These are phyloP conservation scores for Sarcophaga caerulescens DNA, from an alignment of 2,888 invertebrate species.

Conservation along the genomic window DNA sequence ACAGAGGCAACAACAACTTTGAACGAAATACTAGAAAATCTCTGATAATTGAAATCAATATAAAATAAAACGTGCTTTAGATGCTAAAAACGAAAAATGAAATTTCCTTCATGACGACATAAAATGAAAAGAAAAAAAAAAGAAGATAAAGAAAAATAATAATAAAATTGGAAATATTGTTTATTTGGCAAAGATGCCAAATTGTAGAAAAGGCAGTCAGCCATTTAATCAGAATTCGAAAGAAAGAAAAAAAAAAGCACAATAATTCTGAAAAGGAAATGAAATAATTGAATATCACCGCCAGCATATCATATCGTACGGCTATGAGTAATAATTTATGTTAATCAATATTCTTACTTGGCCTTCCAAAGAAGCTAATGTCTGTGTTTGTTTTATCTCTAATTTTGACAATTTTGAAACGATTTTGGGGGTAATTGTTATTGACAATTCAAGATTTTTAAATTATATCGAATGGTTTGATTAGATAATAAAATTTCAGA, in stretches of 20 bases:
- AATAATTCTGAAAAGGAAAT: constrained; percentile 32
- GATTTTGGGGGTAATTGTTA: too few relatives aligned
- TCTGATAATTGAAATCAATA: constrained; percentile 68
- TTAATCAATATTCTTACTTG: constrained; percentile 31
- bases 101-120: constrained; percentile 20
- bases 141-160: too few relatives aligned
- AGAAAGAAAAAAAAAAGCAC: not conserved
- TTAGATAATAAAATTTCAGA: too few relatives aligned
- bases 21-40: constrained; percentile 41
- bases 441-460: too few relatives aligned
- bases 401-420: too few relatives aligned
- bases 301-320: not conserved
- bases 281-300: constrained; percentile 39
- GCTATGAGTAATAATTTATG: constrained; percentile 36
- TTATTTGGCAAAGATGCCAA: constrained; percentile 43
- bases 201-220: not conserved
- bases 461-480: too few relatives aligned
- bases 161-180: constrained; percentile 32
- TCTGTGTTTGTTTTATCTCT: not conserved
- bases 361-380: not conserved
- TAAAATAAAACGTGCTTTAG: constrained; percentile 58
- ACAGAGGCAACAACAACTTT: not conserved
- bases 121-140: constrained; percentile 14
- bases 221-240: not conserved
- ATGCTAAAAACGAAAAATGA: constrained; percentile 40